Conservation (phyloP, 2,797 vertebrate species). For the Intellagama lesueurii region DNA sequence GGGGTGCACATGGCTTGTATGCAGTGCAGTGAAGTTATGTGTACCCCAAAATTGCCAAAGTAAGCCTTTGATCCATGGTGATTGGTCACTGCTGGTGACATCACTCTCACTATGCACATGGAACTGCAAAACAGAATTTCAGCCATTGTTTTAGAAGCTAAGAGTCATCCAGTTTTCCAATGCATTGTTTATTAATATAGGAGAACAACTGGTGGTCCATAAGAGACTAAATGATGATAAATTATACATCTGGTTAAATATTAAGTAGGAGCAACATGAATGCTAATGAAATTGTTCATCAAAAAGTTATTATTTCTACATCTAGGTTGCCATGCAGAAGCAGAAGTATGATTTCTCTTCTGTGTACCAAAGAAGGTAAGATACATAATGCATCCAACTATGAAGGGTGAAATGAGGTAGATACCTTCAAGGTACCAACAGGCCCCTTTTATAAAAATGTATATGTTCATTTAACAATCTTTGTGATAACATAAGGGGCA, state of each 20-base stretch:
- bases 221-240: not conserved
- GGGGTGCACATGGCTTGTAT: no score
- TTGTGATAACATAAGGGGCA: not conserved
- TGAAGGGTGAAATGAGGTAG: not conserved
- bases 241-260: slow-evolving; percentile 1
- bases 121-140: no score
- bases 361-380: slow-evolving; percentile 89
- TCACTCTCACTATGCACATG: no score
- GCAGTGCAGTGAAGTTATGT: no score
- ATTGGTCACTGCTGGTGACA: no score
- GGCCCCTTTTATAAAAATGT: not conserved
- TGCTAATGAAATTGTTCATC: slow-evolving; percentile 42
- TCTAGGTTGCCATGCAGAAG: slow-evolving; percentile 87
- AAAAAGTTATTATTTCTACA: slow-evolving; percentile 56
- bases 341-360: slow-evolving; percentile 85
- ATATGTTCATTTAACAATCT: not conserved
- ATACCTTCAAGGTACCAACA: not conserved
- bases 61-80: no score
- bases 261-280: not conserved
- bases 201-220: not conserved
- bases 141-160: not conserved
- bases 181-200: not conserved
- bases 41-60: no score
- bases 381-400: not conserved
- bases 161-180: not conserved